Percentiles rank a stretch among this genome's conserved stretches.
phyloP scores from a whole-genome alignment of 2,113 vertebrate species.

The Orycteropus afer region DNA sequence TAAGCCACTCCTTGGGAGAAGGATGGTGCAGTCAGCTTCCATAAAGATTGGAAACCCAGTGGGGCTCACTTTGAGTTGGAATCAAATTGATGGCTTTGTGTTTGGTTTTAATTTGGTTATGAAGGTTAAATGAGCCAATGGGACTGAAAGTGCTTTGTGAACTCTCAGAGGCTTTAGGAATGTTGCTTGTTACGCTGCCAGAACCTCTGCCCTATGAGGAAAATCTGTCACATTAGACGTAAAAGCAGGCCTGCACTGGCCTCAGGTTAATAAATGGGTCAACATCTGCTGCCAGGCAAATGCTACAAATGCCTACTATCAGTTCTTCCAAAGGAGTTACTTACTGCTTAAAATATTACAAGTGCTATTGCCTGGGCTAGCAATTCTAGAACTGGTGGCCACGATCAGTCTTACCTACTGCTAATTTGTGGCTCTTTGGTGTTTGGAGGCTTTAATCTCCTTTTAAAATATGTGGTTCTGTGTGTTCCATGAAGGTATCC shows the following conservation, averaged over 20 bases:
- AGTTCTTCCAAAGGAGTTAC: not conserved
- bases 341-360: not conserved
- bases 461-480: not conserved
- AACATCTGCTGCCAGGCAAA: not conserved
- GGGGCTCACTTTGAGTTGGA: too few species aligned
- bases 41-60: too few species aligned
- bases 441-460: not conserved
- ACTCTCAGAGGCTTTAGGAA: not conserved
- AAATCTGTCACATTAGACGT: not conserved
- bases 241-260: not conserved
- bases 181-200: not conserved
- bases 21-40: too few species aligned
- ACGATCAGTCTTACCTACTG: not conserved
- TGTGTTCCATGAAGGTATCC: not conserved
- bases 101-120: too few species aligned
- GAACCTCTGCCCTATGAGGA: not conserved
- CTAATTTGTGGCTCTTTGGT: not conserved
- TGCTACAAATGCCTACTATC: not conserved
- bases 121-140: not conserved
- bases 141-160: constrained; percentile 16
- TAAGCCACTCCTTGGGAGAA: too few species aligned
- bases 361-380: not conserved
- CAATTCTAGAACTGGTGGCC: not conserved
- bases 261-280: not conserved
- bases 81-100: too few species aligned